Evolutionary conservation across 2,888 invertebrate genomes (phyloP).

Genomic region (Athalia rosae): DNA sequence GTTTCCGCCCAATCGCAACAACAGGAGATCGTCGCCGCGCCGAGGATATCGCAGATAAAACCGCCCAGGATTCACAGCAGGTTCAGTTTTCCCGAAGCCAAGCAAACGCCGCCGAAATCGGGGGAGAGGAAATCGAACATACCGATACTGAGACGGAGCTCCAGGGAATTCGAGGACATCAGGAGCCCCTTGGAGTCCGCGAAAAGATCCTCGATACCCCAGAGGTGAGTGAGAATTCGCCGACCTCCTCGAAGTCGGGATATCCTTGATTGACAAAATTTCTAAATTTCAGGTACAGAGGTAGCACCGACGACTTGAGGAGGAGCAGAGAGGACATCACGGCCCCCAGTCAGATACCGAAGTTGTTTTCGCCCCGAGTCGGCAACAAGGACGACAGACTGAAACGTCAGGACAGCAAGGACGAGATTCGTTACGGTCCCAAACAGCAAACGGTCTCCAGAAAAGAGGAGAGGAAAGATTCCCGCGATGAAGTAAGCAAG

Average conservation of each 20-base stretch:
- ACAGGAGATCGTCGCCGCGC: constrained; percentile 34
- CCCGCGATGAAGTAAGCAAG: constrained; percentile 25
- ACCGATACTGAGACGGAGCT: constrained; percentile 67
- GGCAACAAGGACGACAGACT: constrained; percentile 66
- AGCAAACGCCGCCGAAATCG: constrained; percentile 57
- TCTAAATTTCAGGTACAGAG: constrained; percentile 62
- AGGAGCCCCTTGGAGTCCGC: constrained; percentile 68
- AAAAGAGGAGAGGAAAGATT: constrained; percentile 33
- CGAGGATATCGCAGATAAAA: constrained; percentile 63
- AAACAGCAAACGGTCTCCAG: constrained; percentile 40
- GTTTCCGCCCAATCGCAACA: not conserved
- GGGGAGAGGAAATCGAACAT: constrained; percentile 69
- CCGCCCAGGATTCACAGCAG: constrained; percentile 64
- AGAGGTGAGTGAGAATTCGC: constrained; percentile 60
- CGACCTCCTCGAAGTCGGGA: not conserved
- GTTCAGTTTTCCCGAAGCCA: constrained; percentile 53
- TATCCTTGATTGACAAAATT: not conserved
- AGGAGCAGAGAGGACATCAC: constrained; percentile 69
- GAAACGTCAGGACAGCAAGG: constrained; percentile 68
- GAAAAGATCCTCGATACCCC: constrained; percentile 71
- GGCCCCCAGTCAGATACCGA: constrained; percentile 70
- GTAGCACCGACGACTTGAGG: constrained; percentile 70
- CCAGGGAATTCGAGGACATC: constrained; percentile 70
- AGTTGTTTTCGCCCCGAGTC: constrained; percentile 61
- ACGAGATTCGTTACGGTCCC: constrained; percentile 62